Conservation (phyloP, 2,888 invertebrate genomes). For the Diabrotica balteata region DNA sequence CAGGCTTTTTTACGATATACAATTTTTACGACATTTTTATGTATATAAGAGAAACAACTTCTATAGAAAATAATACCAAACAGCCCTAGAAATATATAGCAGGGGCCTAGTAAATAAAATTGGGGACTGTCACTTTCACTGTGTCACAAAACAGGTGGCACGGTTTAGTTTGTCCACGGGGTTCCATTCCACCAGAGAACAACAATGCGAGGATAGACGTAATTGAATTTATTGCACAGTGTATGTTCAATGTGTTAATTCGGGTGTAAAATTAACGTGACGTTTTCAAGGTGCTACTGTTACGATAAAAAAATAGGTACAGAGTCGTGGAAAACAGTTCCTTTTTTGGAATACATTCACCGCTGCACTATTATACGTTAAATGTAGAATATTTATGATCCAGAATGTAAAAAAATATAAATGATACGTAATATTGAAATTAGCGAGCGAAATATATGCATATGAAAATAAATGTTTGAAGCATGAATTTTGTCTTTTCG, state of each 20-base stretch:
- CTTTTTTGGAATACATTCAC: no score
- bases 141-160: conserved; percentile 20
- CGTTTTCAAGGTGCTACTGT: conserved; percentile 8
- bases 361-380: no score
- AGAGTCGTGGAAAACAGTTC: no score
- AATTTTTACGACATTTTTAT: background rate
- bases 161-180: conserved; percentile 16
- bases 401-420: no score
- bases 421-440: no score
- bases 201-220: conserved; percentile 14
- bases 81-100: conserved; percentile 7
- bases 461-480: no score
- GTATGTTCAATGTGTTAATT: conserved; percentile 9
- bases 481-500: no score
- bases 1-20: no score
- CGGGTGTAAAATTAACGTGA: conserved; percentile 14
- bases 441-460: no score
- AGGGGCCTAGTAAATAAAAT: conserved; percentile 4
- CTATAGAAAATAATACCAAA: conserved; percentile 7
- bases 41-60: background rate
- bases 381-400: no score
- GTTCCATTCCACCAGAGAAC: conserved; percentile 19
- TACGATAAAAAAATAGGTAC: background rate
- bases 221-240: conserved; percentile 14
- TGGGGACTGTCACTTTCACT: conserved; percentile 18